Base-by-base conservation (phyloP, 2,888 invertebrate species). In the Cancer borealis region DNA sequence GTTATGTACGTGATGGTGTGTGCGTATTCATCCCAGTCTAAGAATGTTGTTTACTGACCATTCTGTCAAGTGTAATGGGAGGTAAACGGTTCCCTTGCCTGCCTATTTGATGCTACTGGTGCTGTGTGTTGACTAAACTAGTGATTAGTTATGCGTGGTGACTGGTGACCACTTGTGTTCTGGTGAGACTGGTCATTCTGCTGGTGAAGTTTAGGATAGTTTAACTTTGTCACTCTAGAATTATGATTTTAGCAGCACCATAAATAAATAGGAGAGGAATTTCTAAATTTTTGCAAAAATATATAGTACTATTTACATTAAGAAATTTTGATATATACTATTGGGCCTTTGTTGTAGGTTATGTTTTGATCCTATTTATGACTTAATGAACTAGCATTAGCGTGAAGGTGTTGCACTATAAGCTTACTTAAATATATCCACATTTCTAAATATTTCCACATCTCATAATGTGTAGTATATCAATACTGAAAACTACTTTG, bases 61-160 rank as follows among this genome's bases (percentile, higher is more conserved):
- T 73, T 73, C 30, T 84, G 84, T 2, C 10, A 26, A 84, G 39
- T 39, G 84, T 10, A 17, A 30, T 39, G 39, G 39, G 39, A 84
- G 84, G 17, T 30, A 39, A 84, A 30, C 14, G 84, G 84, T 84
- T 12, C 26, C 73, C 26, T n/a, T 73, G 10, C 26, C 17, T 26
- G n/a, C n/a, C 30, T 84, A 30, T 6, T 4, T 14, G 30, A n/a
- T 84, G 84, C 10, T 84, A 39, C 30, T 14, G 84, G 84, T 84
- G 84, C 84, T 84, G 84, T 84, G 73, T 73, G 84, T 39, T 84
- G 84, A 84, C 84, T 39, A 84, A 79, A 84, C 8, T 84, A 84
- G 84, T 84, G 39, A 39, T 12, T 84, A 84, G 84, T 39, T 17
- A 39, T 84, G 84, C 84, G 39, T 84, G 84, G 39, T 39, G 39